Evolutionary conservation across 2,797 vertebrate species (phyloP), one percentile per base, ranked within the genome.

Genomic region (Molothrus ater): DNA sequence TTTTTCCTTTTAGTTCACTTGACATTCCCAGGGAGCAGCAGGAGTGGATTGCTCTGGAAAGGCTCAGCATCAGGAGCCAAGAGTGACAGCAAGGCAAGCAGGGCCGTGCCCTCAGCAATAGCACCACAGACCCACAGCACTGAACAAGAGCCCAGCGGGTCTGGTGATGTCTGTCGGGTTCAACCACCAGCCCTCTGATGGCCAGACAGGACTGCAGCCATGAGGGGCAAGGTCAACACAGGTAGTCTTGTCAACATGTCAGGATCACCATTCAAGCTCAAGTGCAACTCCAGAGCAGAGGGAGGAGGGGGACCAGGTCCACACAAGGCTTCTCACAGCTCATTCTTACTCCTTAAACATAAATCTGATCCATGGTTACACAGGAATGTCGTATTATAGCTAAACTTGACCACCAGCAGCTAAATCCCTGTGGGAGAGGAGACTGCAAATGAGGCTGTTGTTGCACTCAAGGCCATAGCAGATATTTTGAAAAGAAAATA

Each of bases 51-150:
- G 9, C 13, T 76, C 17, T 9, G 10, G 26, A 53, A 86, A 36
- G 6, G 5, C 4, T 57, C 12, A 6, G 11, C 26, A 63, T 2
- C 9, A n/a, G 47, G 20, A 53, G 38, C 28, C 10, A 8, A 32
- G 38, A 54, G 29, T 17, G 43, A 70, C 38, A 89, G 24, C 34
- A 61, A 80, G 24, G 34, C 43, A 65, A 61, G 7, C 15, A 83
- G 22, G 50, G 10, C 28, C 24, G 5, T 61, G 47, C 22, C 42
- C 43, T 78, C 51, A 70, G n/a, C 65, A 57, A 0, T 16, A 57
- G 17, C 0, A 1, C 12, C 13, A 34, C 42, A 38, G 29, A 59
- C 31, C 13, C 24, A 42, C 12, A 71, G 16, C 29, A 36, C n/a
- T 16, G 32, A 78, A 24, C 20, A 59, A 34, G 13, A 70, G 29